Base-by-base conservation (phyloP, 2,888 invertebrate genomes). In the Anthrax anthrax region DNA sequence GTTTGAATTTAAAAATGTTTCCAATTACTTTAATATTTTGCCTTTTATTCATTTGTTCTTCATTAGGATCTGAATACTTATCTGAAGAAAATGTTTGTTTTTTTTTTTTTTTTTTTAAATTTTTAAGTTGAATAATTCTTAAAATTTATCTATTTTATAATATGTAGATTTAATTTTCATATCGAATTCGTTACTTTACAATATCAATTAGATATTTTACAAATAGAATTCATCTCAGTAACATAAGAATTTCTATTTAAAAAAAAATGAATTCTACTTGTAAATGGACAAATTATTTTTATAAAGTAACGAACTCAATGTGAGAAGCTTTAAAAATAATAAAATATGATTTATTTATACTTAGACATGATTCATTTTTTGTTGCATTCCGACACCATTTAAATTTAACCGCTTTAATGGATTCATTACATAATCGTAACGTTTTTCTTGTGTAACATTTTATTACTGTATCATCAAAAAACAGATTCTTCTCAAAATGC, bases 391-490 rank as follows among this genome's bases (percentile, higher is more conserved):
- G 42, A 23, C 50, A 50, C 50, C 50, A 50, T 43, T 50, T 50
- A 29, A 43, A 45, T 39, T 52, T 51, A 14, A 55, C 38, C 8
- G 39, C n/a, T 9, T 46, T 46, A 3, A 27, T 8, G 1, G 49
- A 51, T 46, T 64, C 64, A 42, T 64, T 64, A 44, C 64, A 64
- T 19, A 63, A 49, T 1, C 32, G 52, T 10, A 63, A 44, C 9
- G 49, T 27, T 8, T 56, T 55, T 2, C 36, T 32, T 5, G 50
- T 13, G 29, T 54, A 49, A 12, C 52, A 50, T 9, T 54, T 51
- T 39, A 60, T 61, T 45, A 56, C 57, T 4, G 54, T 42, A 5
- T 39, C 40, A 0, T 54, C 55, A 41, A 61, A 63, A 3, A 38
- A 1, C 3, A 32, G 3, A 12, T 32, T 12, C 12, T 32, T 32